Evolutionary conservation across 2,888 invertebrate species (phyloP).

Genomic region (Callinectes sapidus): DNA sequence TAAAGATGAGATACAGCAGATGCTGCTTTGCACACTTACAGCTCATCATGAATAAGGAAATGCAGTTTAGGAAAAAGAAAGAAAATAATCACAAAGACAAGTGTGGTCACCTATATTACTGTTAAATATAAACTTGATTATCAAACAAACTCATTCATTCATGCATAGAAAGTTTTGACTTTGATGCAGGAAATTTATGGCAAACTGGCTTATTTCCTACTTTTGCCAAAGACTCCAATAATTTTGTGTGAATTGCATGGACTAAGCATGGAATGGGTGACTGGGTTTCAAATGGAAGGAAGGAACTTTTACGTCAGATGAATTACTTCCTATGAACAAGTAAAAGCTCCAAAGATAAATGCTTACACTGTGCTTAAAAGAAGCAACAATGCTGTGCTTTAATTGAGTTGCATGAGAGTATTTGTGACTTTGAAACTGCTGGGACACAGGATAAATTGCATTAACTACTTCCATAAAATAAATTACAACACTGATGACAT

Average conservation of each 20-base stretch:
- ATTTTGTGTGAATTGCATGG: background rate
- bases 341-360: background rate
- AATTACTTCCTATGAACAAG: background rate
- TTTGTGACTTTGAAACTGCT: background rate
- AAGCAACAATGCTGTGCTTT: background rate
- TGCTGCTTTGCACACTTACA: background rate
- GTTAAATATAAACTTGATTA: background rate
- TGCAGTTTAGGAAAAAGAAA: background rate
- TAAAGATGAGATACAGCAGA: background rate
- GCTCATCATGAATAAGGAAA: background rate
- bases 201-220: background rate
- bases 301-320: background rate
- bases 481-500: background rate
- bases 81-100: background rate
- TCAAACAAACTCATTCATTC: conserved; percentile 24
- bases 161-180: conserved; percentile 36
- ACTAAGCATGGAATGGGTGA: background rate
- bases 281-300: background rate
- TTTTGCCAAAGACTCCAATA: background rate
- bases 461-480: background rate
- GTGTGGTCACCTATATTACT: background rate
- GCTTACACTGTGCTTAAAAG: background rate
- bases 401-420: background rate
- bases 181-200: conserved; percentile 24
- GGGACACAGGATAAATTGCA: background rate